Evolutionary conservation across 2,113 vertebrate genomes (phyloP).

Genomic region (Pica pica): DNA sequence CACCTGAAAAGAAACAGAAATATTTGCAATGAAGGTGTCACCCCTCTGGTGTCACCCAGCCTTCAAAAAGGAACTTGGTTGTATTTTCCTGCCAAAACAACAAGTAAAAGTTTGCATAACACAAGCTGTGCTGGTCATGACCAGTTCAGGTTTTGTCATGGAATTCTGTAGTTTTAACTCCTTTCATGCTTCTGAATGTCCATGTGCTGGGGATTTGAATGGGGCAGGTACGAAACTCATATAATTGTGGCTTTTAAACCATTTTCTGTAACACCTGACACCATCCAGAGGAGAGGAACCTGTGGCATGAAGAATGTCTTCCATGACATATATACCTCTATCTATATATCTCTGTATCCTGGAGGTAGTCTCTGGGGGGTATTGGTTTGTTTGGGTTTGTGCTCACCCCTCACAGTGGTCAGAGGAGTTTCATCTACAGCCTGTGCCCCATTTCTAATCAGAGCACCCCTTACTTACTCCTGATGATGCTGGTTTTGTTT

Average conservation of each 20-base stretch:
- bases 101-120: background rate
- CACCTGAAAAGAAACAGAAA: background rate
- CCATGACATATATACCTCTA: background rate
- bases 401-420: background rate
- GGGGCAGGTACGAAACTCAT: background rate
- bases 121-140: background rate
- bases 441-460: background rate
- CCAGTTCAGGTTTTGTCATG: accelerated
- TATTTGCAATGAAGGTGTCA: background rate
- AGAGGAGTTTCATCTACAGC: background rate
- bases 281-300: background rate
- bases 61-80: background rate
- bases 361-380: background rate
- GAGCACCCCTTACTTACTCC: background rate
- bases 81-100: background rate
- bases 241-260: background rate
- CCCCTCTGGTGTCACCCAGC: background rate
- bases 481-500: background rate
- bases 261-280: background rate
- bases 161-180: background rate
- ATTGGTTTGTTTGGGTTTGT: background rate
- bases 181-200: background rate
- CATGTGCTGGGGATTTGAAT: background rate
- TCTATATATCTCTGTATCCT: accelerated
- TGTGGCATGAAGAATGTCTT: background rate